These are phyloP conservation scores for Calcarius lapponicus DNA, from an alignment of 2,797 vertebrate genomes.

Conservation along the genomic window DNA sequence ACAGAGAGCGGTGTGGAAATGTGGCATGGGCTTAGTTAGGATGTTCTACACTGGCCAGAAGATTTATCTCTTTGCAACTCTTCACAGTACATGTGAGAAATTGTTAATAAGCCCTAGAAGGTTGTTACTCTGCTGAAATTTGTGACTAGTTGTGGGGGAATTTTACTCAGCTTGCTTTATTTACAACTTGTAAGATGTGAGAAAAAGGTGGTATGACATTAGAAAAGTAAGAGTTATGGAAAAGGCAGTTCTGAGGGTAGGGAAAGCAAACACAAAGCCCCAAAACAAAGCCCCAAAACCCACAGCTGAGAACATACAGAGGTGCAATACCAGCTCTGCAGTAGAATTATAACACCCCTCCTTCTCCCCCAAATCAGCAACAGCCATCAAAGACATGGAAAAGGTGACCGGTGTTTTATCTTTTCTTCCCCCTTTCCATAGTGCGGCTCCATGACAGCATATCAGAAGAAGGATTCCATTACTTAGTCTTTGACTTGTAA, in stretches of 20 bases:
- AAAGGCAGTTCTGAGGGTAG: not conserved
- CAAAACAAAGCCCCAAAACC: not conserved
- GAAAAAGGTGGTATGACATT: not conserved
- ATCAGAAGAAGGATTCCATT: constrained; percentile 98
- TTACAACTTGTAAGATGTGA: not conserved
- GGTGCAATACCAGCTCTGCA: not conserved
- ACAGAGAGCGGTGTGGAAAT: not conserved
- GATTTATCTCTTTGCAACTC: not conserved
- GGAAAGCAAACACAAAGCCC: not conserved
- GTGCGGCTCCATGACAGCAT: constrained; percentile 99
- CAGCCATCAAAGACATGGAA: not conserved
- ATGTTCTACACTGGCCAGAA: not conserved
- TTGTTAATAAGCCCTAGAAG: not conserved
- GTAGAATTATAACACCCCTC: not conserved
- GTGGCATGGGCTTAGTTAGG: not conserved
- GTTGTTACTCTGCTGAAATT: not conserved
- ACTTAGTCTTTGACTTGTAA: constrained; percentile 99
- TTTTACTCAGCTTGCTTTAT: not conserved
- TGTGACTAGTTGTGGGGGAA: not conserved
- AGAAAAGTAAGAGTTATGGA: not conserved
- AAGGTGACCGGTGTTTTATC: constrained; percentile 11
- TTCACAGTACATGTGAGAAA: not conserved
- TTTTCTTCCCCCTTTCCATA: constrained; percentile 68
- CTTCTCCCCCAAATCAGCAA: not conserved
- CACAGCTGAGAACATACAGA: not conserved